Percentiles rank a stretch among this genome's conserved stretches.
phyloP scores from a whole-genome alignment of 2,888 invertebrate genomes.

The Axea sp. region DNA sequence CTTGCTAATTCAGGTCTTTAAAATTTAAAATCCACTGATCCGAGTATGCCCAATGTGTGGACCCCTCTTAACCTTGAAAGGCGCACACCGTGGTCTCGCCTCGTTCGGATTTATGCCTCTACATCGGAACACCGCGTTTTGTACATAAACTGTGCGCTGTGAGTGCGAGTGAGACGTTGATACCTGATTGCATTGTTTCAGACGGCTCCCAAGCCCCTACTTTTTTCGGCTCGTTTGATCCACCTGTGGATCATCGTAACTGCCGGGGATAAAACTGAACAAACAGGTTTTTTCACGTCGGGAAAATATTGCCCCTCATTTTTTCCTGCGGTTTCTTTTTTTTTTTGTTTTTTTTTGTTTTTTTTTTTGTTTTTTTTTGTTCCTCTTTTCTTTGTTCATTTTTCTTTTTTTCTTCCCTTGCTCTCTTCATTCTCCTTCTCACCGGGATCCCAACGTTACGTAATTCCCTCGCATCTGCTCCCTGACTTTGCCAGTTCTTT shows the following conservation, averaged over 20 bases:
- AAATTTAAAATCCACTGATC: constrained; percentile 48
- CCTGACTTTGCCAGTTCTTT: constrained; percentile 37
- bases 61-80: constrained; percentile 55
- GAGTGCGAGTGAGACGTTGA: constrained; percentile 32
- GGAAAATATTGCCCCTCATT: constrained; percentile 58
- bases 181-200: constrained; percentile 49
- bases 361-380: neutral
- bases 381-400: neutral
- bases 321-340: constrained; percentile 48
- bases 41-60: constrained; percentile 30
- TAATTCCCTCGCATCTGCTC: constrained; percentile 35
- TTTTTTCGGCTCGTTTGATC: constrained; percentile 63
- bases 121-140: constrained; percentile 25
- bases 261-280: constrained; percentile 54
- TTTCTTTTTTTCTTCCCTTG: neutral
- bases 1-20: constrained; percentile 33
- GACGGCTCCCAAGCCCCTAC: constrained; percentile 36
- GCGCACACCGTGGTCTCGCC: constrained; percentile 19
- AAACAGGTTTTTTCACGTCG: constrained; percentile 58
- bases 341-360: neutral
- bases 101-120: constrained; percentile 45
- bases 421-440: neutral
- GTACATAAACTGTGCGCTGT: constrained; percentile 4
- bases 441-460: constrained; percentile 16
- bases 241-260: constrained; percentile 62